Percentiles rank a stretch among this genome's conserved stretches.
These are phyloP conservation scores for Buceros bicornis DNA, from an alignment of 2,797 vertebrate species.

Conservation along the genomic window DNA sequence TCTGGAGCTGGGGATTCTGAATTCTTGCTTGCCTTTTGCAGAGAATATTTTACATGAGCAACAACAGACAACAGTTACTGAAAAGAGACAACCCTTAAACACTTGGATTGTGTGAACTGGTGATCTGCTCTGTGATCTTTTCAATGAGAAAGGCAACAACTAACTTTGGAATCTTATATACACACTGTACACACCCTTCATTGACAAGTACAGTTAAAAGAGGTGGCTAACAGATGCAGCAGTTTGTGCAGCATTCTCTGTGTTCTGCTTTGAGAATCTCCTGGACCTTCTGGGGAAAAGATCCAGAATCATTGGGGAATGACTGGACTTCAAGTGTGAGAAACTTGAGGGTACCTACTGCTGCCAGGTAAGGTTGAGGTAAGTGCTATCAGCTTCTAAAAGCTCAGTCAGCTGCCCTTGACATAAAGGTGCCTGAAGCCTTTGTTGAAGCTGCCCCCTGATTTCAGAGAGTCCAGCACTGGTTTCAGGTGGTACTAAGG, in stretches of 20 bases:
- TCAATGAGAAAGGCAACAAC: neutral
- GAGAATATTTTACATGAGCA: neutral
- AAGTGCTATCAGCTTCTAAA: neutral
- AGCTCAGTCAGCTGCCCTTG: neutral
- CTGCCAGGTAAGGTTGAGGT: neutral
- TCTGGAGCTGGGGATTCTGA: neutral
- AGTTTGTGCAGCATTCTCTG: neutral
- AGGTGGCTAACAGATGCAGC: neutral
- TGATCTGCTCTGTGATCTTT: neutral
- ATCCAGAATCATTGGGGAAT: neutral
- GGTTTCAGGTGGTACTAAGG: neutral
- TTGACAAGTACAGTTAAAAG: neutral
- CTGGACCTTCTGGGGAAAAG: neutral
- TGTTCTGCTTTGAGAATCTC: neutral
- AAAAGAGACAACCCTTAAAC: neutral
- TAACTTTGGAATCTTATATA: neutral
- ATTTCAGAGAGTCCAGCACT: neutral
- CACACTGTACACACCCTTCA: neutral
- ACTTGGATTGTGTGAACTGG: neutral
- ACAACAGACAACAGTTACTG: neutral
- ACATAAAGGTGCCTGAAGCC: neutral
- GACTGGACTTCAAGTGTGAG: neutral
- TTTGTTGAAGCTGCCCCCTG: neutral
- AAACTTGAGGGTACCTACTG: neutral
- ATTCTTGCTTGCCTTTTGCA: neutral